phyloP scores from a whole-genome alignment of 1,140 invertebrate genomes.

The Homalodisca vitripennis region DNA sequence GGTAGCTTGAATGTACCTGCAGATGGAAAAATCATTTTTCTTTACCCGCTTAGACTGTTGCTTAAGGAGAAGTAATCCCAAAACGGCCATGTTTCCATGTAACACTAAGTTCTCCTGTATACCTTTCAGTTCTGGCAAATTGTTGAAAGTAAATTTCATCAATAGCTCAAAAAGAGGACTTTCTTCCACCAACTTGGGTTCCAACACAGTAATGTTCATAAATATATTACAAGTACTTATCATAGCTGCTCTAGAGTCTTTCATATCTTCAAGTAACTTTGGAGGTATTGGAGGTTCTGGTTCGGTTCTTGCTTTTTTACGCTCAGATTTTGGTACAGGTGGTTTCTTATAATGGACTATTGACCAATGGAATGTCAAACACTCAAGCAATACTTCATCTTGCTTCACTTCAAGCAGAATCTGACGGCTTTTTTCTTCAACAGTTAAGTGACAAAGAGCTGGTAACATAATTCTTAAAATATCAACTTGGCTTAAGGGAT shows the following conservation, averaged over 20 bases:
- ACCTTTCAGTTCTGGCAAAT: constrained; percentile 80
- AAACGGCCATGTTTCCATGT: constrained; percentile 78
- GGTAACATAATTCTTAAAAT: constrained; percentile 79
- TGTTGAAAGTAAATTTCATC: constrained; percentile 83
- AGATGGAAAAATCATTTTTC: constrained; percentile 84
- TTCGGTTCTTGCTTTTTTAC: constrained; percentile 68
- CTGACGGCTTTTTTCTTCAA: constrained; percentile 82
- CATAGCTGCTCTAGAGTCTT: constrained; percentile 77
- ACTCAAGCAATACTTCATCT: constrained; percentile 76
- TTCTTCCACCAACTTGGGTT: constrained; percentile 76
- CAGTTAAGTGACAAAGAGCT: constrained; percentile 84
- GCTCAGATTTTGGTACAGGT: constrained; percentile 71
- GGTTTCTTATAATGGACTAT: constrained; percentile 85
- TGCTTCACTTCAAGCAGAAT: constrained; percentile 76
- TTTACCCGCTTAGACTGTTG: constrained; percentile 78
- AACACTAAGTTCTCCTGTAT: constrained; percentile 80
- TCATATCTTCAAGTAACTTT: constrained; percentile 73
- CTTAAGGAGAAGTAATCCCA: constrained; percentile 80
- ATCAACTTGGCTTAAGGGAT: constrained; percentile 66
- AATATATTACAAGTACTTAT: constrained; percentile 87
- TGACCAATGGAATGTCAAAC: constrained; percentile 79
- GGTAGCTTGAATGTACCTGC: constrained; percentile 81
- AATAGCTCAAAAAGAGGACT: constrained; percentile 73
- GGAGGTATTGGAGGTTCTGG: constrained; percentile 71
- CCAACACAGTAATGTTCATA: constrained; percentile 89